Evolutionary conservation across 1,140 invertebrate species (phyloP).

Genomic region (Magallana gigas): DNA sequence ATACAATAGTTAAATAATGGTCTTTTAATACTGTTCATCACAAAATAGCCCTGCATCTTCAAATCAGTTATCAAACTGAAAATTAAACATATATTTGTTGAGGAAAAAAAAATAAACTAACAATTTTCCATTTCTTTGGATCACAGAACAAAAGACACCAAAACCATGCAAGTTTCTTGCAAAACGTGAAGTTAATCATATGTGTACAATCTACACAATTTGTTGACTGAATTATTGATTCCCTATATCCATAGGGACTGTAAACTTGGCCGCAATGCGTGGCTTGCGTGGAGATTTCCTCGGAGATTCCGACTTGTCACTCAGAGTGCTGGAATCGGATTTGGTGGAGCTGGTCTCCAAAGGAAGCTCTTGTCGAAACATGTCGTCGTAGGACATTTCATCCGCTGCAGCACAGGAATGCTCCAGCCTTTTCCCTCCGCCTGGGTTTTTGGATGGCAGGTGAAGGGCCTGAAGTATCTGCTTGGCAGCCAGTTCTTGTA

Average conservation of each 20-base stretch:
- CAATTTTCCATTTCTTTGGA: conserved; percentile 12
- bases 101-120: conserved; percentile 17
- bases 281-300: conserved; percentile 60
- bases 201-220: conserved; percentile 39
- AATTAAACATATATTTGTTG: neutral
- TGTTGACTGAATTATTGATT: neutral
- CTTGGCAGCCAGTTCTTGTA: neutral
- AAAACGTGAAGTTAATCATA: neutral
- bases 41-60: neutral
- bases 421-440: neutral
- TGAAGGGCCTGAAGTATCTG: neutral
- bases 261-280: conserved; percentile 67
- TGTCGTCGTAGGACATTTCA: conserved; percentile 61
- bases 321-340: conserved; percentile 64
- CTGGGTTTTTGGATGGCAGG: neutral
- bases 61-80: conserved; percentile 12
- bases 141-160: conserved; percentile 15
- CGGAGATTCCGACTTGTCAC: conserved; percentile 61
- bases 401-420: conserved; percentile 47
- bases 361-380: conserved; percentile 65
- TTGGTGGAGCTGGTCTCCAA: conserved; percentile 67
- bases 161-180: conserved; percentile 35
- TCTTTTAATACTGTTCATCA: conserved; percentile 12
- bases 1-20: neutral
- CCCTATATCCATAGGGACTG: conserved; percentile 51